A percentile compares a stretch with the other conserved stretches of the same genome.
Evolutionary conservation across 2,888 invertebrate genomes (phyloP).

Genomic region (Acanthococcus lagerstroemiae): DNA sequence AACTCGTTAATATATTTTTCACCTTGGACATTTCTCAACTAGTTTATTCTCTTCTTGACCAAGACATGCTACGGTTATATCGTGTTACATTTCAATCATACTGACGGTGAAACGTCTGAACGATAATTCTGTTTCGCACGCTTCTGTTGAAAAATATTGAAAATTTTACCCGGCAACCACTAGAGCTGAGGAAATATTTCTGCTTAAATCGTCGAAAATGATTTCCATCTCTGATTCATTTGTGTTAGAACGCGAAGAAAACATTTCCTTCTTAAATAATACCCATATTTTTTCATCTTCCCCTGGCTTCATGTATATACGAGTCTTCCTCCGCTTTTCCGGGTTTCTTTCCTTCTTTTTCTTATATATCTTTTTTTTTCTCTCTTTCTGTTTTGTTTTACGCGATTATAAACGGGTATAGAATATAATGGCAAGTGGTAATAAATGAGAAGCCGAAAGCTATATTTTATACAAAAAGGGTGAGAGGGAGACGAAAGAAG

Average conservation of each 20-base stretch:
- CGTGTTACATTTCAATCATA: too few species aligned
- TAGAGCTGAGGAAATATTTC: too few species aligned
- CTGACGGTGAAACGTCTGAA: too few species aligned
- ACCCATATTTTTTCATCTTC: not conserved
- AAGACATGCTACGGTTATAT: too few species aligned
- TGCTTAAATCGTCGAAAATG: too few species aligned
- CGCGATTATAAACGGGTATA: conserved; percentile 27
- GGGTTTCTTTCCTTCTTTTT: conserved; percentile 10
- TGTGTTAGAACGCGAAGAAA: conserved; percentile 12
- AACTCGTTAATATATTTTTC: too few species aligned
- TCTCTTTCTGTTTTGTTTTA: conserved; percentile 12
- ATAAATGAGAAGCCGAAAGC: conserved; percentile 26
- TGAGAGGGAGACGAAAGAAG: not conserved
- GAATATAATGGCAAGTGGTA: conserved; percentile 25
- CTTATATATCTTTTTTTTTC: not conserved
- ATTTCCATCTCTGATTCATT: too few species aligned
- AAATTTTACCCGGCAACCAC: too few species aligned
- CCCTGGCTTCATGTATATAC: not conserved
- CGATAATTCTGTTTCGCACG: too few species aligned
- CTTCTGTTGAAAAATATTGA: too few species aligned
- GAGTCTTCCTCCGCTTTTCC: not conserved
- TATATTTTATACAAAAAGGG: conserved; percentile 18
- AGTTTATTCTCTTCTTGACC: too few species aligned
- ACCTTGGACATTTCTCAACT: too few species aligned
- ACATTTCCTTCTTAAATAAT: conserved; percentile 1